These are phyloP conservation scores for Neria commutata DNA, from an alignment of 2,888 invertebrate species.

Conservation along the genomic window DNA sequence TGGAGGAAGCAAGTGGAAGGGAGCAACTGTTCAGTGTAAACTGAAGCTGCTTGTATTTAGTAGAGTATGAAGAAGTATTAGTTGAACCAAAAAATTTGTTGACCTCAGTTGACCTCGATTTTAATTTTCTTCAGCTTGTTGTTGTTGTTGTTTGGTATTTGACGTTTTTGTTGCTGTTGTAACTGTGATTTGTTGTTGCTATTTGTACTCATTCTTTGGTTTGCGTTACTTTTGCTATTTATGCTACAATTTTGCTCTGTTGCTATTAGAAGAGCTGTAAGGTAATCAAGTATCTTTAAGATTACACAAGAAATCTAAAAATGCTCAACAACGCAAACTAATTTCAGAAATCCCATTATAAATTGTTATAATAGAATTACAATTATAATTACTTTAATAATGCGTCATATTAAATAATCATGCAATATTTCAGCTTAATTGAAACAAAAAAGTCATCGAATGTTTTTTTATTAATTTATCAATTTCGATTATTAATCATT, in stretches of 20 bases:
- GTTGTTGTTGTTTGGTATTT: conserved; percentile 11
- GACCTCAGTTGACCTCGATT: conserved; percentile 58
- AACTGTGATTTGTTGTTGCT: conserved; percentile 20
- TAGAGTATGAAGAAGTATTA: conserved; percentile 58
- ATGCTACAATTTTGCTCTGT: neutral
- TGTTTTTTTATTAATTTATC: no score
- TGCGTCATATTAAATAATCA: no score
- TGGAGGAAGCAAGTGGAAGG: no score
- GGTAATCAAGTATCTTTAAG: neutral
- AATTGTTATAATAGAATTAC: no score
- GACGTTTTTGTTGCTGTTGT: conserved; percentile 5
- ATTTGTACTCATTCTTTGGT: neutral
- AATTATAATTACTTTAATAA: no score
- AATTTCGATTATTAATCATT: no score
- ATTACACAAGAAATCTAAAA: no score
- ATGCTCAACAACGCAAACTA: no score
- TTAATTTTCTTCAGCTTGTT: conserved; percentile 38
- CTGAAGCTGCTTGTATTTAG: conserved; percentile 49
- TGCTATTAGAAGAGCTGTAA: neutral
- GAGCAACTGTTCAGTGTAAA: no score
- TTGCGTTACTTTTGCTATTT: neutral
- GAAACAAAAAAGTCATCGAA: no score
- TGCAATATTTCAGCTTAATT: no score
- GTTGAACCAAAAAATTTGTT: conserved; percentile 57
- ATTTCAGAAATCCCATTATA: no score